Base-by-base conservation (phyloP, 2,113 vertebrate species). In the Podilymbus podiceps region DNA sequence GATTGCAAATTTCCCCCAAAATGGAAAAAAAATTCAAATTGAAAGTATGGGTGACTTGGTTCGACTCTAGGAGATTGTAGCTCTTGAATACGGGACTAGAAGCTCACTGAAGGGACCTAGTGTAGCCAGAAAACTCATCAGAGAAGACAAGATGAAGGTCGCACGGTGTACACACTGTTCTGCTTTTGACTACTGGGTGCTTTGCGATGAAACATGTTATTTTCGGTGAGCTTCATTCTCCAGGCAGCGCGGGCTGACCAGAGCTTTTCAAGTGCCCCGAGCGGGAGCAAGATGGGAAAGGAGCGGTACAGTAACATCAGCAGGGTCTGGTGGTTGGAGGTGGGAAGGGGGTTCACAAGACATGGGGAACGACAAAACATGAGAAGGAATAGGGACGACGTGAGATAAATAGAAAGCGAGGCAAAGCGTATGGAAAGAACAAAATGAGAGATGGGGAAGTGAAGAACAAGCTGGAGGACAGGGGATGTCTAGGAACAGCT, bases 111-210 rank as follows among this genome's bases (percentile, higher is more conserved):
- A 67, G 35, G 12, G 19, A 62, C 42, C 78, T 46, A 11, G 6
- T 3, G 7, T 47, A 47, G 91, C 11, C 42, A 35, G 47, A 50
- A 67, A 60, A 55, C 38, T n/a, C 67, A 16, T 46, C 2, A 3
- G 38, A 69, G 49, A 46, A 84, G 47, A 12, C 42, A 42, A n/a
- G 50, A 24, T 42, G 62, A 62, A 68, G 33, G 19, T 24, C 1
- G 5, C 11, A 12, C 0, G 3, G 21, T 5, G 3, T 53, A 50
- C 3, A 2, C 31, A 9, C 60, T 19, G 35, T n/a, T 69, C 53
- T 28, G 17, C 38, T 52, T 52, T 63, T 27, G 31, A 40, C 38
- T 38, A 38, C 19, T 42, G 27, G 15, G 46, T 44, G 24, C 52
- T 82, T 77, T 62, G 46, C 53, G 42, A 53, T 31, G 30, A 28